phyloP scores from a whole-genome alignment of 2,797 vertebrate genomes.

The Sebastes matsubarae region DNA sequence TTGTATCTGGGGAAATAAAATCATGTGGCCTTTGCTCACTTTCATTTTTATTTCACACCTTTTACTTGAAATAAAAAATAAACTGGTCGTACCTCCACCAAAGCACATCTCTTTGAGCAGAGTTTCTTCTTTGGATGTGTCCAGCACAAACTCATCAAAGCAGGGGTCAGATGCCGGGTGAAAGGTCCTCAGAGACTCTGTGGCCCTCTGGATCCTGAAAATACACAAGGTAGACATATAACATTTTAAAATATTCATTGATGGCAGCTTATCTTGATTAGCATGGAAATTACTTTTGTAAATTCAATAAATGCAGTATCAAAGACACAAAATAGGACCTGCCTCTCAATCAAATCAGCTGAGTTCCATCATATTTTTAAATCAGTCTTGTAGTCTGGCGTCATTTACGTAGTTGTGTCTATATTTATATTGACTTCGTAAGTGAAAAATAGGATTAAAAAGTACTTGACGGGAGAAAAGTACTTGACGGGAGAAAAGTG shows the following conservation, averaged over 20 bases:
- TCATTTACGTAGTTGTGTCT: not conserved
- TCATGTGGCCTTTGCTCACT: too few species aligned
- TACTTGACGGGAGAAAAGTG: not conserved
- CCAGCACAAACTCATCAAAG: slow-evolving; percentile 93
- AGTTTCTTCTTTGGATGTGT: slow-evolving; percentile 89
- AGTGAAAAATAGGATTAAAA: slow-evolving; percentile 2
- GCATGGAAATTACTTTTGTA: not conserved
- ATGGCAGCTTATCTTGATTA: not conserved
- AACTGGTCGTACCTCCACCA: slow-evolving; percentile 83
- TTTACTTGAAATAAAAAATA: not conserved
- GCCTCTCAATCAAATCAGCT: not conserved
- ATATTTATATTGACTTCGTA: not conserved
- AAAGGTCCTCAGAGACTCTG: slow-evolving; percentile 93
- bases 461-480: not conserved
- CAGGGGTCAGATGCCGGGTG: slow-evolving; percentile 89
- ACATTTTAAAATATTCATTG: not conserved
- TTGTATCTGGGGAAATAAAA: not conserved
- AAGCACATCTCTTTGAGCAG: slow-evolving; percentile 91
- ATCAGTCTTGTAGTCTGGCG: not conserved
- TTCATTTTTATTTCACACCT: not conserved
- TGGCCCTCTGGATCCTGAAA: slow-evolving; percentile 94
- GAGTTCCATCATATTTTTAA: not conserved
- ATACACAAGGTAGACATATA: not conserved
- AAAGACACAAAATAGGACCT: not conserved
- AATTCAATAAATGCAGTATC: not conserved